These are phyloP conservation scores for Apodemia hepburni DNA, from an alignment of 2,888 invertebrate genomes.

Conservation along the genomic window DNA sequence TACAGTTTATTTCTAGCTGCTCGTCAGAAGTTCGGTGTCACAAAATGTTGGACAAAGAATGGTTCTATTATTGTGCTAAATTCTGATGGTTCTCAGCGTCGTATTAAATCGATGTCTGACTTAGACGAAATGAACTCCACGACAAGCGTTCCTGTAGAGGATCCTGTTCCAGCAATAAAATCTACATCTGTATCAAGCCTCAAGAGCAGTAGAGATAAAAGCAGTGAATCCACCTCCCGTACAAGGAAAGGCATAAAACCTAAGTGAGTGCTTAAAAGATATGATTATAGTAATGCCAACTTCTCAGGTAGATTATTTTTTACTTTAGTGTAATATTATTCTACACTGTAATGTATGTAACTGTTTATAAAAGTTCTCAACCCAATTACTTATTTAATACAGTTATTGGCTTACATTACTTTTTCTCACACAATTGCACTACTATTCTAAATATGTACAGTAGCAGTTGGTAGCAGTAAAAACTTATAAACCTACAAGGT, in stretches of 20 bases:
- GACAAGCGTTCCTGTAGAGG: no score
- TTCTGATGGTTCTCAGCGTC: constrained; percentile 4
- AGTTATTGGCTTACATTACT: no score
- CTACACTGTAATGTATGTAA: no score
- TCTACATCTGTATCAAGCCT: background rate
- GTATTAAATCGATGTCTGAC: background rate
- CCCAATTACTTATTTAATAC: no score
- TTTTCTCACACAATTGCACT: no score
- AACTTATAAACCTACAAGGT: no score
- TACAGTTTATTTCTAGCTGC: background rate
- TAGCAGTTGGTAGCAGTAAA: no score
- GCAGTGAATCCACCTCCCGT: background rate
- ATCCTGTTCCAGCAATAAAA: background rate
- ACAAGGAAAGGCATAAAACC: background rate
- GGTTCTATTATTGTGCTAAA: constrained; percentile 1
- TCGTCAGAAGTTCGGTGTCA: background rate
- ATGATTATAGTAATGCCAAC: no score
- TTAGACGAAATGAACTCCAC: background rate
- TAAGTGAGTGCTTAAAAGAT: background rate
- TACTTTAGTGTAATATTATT: no score
- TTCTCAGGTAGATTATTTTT: no score
- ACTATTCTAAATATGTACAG: no score
- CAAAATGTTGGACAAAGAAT: constrained; percentile 4
- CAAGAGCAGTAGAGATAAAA: background rate
- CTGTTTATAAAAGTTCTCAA: no score